Evolutionary conservation across 2,888 invertebrate genomes (phyloP), one percentile per base, ranked within the genome.

Genomic region (Drosophila eohydei): DNA sequence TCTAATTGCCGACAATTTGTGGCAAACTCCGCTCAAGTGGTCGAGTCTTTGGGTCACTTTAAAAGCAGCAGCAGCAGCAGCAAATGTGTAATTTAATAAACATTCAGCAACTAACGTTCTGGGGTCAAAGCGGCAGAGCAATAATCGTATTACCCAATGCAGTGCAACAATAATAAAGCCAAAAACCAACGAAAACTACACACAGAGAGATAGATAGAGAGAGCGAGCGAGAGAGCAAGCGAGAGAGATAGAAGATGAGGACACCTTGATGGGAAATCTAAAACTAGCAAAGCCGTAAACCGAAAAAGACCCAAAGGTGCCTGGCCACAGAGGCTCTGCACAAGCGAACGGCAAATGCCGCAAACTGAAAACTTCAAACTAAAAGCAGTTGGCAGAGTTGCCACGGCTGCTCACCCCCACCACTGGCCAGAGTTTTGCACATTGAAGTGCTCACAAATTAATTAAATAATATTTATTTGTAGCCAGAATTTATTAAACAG

Each of bases 401-500:
- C 5, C 28, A 21, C 16, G 8, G 16, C 5, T 8, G 3, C 2
- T 21, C 16, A 12, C 11, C 36, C 2, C 11, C 36, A 11, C 36
- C 21, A 21, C 21, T 36, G 57, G 40, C 43, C 36, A 57, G 36
- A 40, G 36, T 32, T n/a, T 34, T 11, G 54, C 40, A 11, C 38
- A 16, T 16, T 7, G 28, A n/a, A 32, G 41, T 52, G 62, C 44
- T 54, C 11, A 55, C 66, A 80, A 88, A 88, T 86, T 74, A 89
- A 89, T 89, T 88, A 77, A 82, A 78, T 74, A 74, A 85, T 82
- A 85, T 89, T 88, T 88, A 84, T 82, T 62, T 63, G 78, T 66
- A 66, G 63, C 62, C 43, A 54, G 62, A 80, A 86, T 86, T 78
- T 88, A 83, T 83, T 78, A 69, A 66, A 62, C 56, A 64, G 44